Evolutionary conservation across 1,140 invertebrate species (phyloP), one percentile per base, ranked within the genome.

Genomic region (Drosophila jambulina): DNA sequence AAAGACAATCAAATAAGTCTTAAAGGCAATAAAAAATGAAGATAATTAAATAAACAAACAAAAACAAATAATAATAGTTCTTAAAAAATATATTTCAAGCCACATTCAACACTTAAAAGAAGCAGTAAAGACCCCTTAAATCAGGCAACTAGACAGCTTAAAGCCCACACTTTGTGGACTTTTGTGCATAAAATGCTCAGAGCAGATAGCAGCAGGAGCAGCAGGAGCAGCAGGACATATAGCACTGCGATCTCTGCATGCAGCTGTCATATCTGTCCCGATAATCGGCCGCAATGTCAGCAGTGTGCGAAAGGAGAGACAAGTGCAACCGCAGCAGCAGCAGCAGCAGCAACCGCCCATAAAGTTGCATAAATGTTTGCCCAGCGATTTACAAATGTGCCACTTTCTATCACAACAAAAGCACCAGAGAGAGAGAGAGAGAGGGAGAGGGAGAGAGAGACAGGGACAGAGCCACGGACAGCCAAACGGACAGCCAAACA

Each of bases 331-430:
- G 61, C 59, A 64, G 64, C 58, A 69, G 25, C 67, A 53, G 45
- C 36, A 60, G 29, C 58, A 71, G 59, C 45, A 45, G 54, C 48
- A 58, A 34, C 56, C 49, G 43, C 57, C 43, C 60, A 70, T 62
- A 70, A 70, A 78, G 75, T 70, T 70, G 63, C 57, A 63, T 69
- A 82, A 78, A 70, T 83, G 81, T 84, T 85, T 81, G 67, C 69
- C 65, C 63, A 59, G 72, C 64, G 69, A 70, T 81, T 86, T 75
- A 78, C 82, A 77, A 85, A 86, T 83, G 84, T 83, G 80, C 77
- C 84, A 87, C 84, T 87, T 87, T 87, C 84, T 83, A 83, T 87
- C 77, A 87, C 74, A 87, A 83, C 80, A 88, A 83, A 74, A 64
- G 61, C 56, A 54, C 27, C 38, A 32, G 27, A 23, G 34, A 25